Percentiles rank a stretch among this genome's conserved stretches.
phyloP scores from a whole-genome alignment of 2,113 vertebrate species.

The Cyphomyrus discorhynchus region DNA sequence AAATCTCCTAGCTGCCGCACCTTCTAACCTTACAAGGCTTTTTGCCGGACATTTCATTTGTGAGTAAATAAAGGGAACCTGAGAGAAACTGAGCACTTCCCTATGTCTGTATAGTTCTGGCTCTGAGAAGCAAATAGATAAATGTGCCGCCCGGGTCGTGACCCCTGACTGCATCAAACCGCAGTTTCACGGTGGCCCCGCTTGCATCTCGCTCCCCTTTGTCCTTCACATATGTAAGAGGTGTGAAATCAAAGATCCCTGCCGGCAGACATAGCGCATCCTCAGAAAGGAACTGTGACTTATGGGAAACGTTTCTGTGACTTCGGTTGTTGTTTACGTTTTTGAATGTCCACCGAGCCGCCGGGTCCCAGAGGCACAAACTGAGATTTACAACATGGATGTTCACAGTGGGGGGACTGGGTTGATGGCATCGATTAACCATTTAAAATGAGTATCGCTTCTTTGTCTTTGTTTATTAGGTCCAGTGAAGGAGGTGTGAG shows the following conservation, averaged over 20 bases:
- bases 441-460: conserved; percentile 28
- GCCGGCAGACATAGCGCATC: neutral
- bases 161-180: neutral
- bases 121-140: conserved; percentile 12
- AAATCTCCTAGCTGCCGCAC: conserved; percentile 21
- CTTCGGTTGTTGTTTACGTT: conserved; percentile 1
- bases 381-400: conserved; percentile 27
- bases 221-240: neutral
- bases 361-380: neutral
- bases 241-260: neutral
- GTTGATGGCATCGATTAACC: conserved; percentile 35
- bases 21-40: conserved; percentile 27
- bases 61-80: conserved; percentile 27
- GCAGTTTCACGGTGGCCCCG: neutral
- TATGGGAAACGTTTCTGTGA: neutral
- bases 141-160: neutral
- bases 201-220: neutral
- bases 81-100: conserved; percentile 11
- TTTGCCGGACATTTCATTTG: conserved; percentile 21
- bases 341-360: neutral
- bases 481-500: neutral
- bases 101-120: neutral
- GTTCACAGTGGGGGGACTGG: conserved; percentile 20
- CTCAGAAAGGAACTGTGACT: conserved; percentile 9
- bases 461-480: conserved; percentile 21